Base-by-base conservation (phyloP, 2,888 invertebrate genomes). In the Atethmia centrago region DNA sequence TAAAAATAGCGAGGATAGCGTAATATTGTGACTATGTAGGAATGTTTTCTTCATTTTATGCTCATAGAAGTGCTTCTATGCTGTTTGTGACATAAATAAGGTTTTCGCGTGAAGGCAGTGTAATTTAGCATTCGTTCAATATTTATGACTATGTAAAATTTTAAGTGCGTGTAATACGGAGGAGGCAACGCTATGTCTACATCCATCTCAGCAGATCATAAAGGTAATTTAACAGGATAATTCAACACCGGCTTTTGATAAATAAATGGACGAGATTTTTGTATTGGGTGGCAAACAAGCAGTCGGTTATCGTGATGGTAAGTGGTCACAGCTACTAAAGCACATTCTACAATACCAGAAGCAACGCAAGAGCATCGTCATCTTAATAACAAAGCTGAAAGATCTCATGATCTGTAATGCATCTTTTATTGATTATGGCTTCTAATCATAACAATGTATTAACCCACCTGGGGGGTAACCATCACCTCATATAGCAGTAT, bases 61-160 rank as follows among this genome's bases (percentile, higher is more conserved):
- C 10, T 45, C 51, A 75, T 75, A 56, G 69, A 80, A 75, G 59
- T 45, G 14, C 75, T 75, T 81, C 61, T 36, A 65, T 74, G 75
- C 69, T 59, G 9, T 31, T 53, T 58, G 31, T 67, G 78, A 80
- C 56, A 71, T 51, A 63, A 71, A 59, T 21, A 49, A 77, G 61
- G 55, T 55, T 71, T 61, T 36, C 21, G 53, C 16, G 28, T 67
- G 19, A 36, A 47, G 40, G 21, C 31, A 31, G 49, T 16, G 25
- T 21, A 40, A 31, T 74, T 67, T 56, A 77, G 42, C 25, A 61
- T 40, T 53, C 59, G n/a, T 53, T 53, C 58, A 59, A 31, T 59
- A 78, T 75, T 69, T 51, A 78, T 51, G 51, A 51, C 19, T 65
- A 69, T 70, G 51, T 51, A 16, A 42, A 77, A 36, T 75, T 75